These are phyloP conservation scores for Leucozona laternaria DNA, from an alignment of 2,888 invertebrate genomes.

Conservation along the genomic window DNA sequence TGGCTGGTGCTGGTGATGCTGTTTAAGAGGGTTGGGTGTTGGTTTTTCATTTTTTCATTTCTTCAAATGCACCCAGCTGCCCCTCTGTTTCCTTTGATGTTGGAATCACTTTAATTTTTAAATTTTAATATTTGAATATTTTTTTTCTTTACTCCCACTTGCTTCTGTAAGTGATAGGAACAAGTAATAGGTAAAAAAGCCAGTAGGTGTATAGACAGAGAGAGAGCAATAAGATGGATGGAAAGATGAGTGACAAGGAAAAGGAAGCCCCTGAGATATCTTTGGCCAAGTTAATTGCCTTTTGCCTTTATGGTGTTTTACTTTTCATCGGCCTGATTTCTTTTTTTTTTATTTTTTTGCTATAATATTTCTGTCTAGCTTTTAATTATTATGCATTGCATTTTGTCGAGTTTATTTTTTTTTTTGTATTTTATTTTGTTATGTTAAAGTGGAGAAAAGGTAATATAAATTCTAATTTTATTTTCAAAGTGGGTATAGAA, in stretches of 20 bases:
- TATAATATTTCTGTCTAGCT: neutral
- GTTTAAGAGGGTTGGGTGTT: conserved; percentile 28
- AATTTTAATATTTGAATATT: conserved; percentile 64
- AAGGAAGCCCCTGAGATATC: conserved; percentile 35
- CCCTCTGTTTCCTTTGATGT: conserved; percentile 58
- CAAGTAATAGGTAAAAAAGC: neutral
- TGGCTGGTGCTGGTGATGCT: neutral
- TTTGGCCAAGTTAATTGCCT: conserved; percentile 66
- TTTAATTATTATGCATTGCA: conserved; percentile 26
- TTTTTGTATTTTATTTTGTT: neutral
- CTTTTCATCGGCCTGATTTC: conserved; percentile 1
- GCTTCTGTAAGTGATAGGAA: neutral
- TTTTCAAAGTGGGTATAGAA: neutral
- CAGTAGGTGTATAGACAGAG: neutral
- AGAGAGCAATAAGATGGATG: neutral
- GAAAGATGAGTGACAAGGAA: conserved; percentile 11
- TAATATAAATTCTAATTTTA: neutral
- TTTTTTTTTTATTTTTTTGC: neutral
- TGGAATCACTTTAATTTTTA: conserved; percentile 69
- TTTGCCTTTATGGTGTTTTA: conserved; percentile 15
- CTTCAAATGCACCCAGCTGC: conserved; percentile 1
- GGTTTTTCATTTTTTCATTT: neutral
- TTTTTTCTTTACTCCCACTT: neutral
- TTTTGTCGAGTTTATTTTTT: conserved; percentile 12
- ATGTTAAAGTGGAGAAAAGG: neutral